Evolutionary conservation across 2,888 invertebrate species (phyloP), one percentile per base, ranked within the genome.

Genomic region (Archips crataeganus): DNA sequence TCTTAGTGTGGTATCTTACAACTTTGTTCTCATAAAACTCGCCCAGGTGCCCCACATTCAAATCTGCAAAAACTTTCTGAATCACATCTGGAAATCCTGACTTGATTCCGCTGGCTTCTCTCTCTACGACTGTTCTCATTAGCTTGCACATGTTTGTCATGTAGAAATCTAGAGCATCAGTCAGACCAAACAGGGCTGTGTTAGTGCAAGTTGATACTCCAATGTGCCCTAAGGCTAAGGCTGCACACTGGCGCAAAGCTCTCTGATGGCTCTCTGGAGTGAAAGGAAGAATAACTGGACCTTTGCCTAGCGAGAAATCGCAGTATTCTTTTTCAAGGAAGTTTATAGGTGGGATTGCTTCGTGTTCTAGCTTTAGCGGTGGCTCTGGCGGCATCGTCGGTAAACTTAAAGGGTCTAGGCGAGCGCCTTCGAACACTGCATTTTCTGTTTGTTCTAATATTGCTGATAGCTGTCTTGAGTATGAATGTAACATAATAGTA

Each of bases 181-280:
- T 85, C 6, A 93, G 81, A 5, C 91, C 88, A 47, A 85, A 89
- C 0, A 95, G 78, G 15, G 90, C 93, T 9, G 91, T 88, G 77
- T 88, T 91, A 2, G 94, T 92, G 70, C 90, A 89, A n/a, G 87
- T 85, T 6, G 90, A 75, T 23, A 93, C 83, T 1, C 93, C 94
- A 1, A 94, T 82, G 76, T 93, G 93, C 0, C 93, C 93, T 49
- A 95, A 79, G n/a, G 90, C 87, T 74, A 94, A 90, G 1, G 94
- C 93, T 23, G 94, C 92, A 79, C 94, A 93, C 59, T 94, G 94
- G 23, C 86, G 85, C 61, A 95, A 76, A 0, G 94, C 93, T 66
- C 92, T 83, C 76, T 89, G 91, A 71, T 94, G 94, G 73, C 94
- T 94, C 80, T 94, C 93, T 13, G 90, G 87, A n/a, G 94, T 92